Evolutionary conservation across 2,113 vertebrate genomes (phyloP), one percentile per base, ranked within the genome.

Genomic region (Grus americana): DNA sequence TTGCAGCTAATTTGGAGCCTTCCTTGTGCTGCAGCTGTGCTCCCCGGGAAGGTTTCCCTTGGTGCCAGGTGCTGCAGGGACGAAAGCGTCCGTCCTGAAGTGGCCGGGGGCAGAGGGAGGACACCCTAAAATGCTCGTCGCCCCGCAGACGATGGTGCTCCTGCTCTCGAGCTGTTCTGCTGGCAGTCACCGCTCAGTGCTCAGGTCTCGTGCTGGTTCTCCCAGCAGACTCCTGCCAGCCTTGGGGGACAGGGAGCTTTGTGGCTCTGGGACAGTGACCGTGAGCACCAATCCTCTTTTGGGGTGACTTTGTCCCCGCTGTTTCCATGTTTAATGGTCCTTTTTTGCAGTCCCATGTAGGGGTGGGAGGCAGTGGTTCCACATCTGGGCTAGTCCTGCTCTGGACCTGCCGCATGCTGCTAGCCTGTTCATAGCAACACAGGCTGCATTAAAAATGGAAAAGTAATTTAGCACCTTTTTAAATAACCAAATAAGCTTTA

Each of bases 341-440:
- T 5, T 40, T 76, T 68, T 19, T 75, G 49, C 36, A 40, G n/a
- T 72, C 19, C 23, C 9, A 0, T 23, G 15, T 38, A 0, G 1
- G 55, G 32, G 20, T 86, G 54, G 40, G 58, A 34, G 0, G 0
- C 0, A 0, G 32, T 0, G 0, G 38, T 59, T 30, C 50, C 62
- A 26, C 1, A 0, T 1, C 4, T 57, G 65, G 50, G n/a, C 67
- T 74, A 4, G 10, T 65, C 49, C 50, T 61, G 63, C 58, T 80
- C 54, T 32, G 42, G 66, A 26, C 79, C 27, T 0, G 0, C 59
- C 19, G 3, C 4, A 3, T 2, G 1, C 42, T 63, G 38, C 66
- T 42, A 7, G 29, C n/a, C 40, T 79, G 66, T 34, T 49, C 32
- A 30, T 6, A 47, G 42, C 66, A 49, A 12, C 23, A 16, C 15